Base-by-base conservation (phyloP, 2,888 invertebrate genomes). In the Drosophila tripunctata region DNA sequence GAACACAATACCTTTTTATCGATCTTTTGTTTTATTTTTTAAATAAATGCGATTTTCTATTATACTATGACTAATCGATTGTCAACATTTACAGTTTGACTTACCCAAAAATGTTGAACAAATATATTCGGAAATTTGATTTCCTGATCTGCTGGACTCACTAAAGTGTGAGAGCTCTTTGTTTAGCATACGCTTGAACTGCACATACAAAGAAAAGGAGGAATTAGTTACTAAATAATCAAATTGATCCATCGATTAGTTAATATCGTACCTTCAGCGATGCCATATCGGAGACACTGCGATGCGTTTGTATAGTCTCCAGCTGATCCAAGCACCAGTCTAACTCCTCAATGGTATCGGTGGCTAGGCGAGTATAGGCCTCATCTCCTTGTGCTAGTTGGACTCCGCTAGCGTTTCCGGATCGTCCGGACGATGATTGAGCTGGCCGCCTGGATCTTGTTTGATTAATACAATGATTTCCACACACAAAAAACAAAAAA, bases 311-410 rank as follows among this genome's bases (percentile, higher is more conserved):
- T 92, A 99, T 99, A 79, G 98, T 99, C 93, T 99, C 99, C 92
- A 99, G 93, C 93, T 99, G 99, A 93, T 99, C 99, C 93, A 99
- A 93, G 92, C 99, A 99, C 99, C 99, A 99, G 93, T 99, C 99
- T 92, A 99, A 93, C 93, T 99, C 99, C 92, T 99, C 99, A 93
- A 99, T 95, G 41, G 99, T 99, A 92, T 99, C 98, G 92, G 97
- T 93, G 62, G 98, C 98, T 92, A 98, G 93, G 92, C 98, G 97
- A 93, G 96, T 95, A 92, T 97, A 97, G 89, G 95, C 94, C 91
- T 98, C 98, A 93, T 98, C 98, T 67, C 92, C 92, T 64, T 91
- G 91, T 36, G 87, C 89, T 68, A 91, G 72, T 76, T 88, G 89
- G 78, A 95, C 95, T 58, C 89, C 88, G 63, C 74, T 48, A 50